Conservation (phyloP, 92 coral and sea anemone genomes). For the Montipora capitata region DNA sequence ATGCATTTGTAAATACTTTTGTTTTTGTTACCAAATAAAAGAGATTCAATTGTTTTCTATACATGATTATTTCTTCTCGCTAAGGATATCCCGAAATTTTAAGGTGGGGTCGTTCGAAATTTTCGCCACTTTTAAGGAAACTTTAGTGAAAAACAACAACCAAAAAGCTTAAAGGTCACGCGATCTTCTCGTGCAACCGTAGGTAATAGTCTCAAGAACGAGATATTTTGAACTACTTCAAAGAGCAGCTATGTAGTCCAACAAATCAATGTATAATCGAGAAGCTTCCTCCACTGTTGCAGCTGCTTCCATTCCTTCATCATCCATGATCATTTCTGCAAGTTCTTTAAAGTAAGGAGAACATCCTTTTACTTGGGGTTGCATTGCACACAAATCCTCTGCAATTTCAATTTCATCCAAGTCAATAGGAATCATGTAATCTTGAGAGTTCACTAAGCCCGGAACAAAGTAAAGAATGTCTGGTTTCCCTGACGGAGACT, state of each 20-base stretch:
- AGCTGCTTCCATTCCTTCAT: conserved; percentile 23
- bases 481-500: conserved; percentile 57
- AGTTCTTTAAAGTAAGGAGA: conserved; percentile 37
- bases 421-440: conserved; percentile 42
- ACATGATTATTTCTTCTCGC: too few relatives aligned
- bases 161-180: too few relatives aligned
- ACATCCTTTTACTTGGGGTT: conserved; percentile 44
- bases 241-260: not conserved
- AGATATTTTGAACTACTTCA: too few relatives aligned
- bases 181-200: too few relatives aligned
- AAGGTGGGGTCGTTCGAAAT: too few relatives aligned
- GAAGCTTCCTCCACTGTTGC: conserved; percentile 49
- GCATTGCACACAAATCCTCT: conserved; percentile 46
- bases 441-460: conserved; percentile 26
- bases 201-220: too few relatives aligned
- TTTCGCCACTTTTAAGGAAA: too few relatives aligned
- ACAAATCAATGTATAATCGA: conserved; percentile 21
- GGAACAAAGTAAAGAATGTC: conserved; percentile 61
- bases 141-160: too few relatives aligned
- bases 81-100: too few relatives aligned
- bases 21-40: too few relatives aligned
- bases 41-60: too few relatives aligned
- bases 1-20: too few relatives aligned
- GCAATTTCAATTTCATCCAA: conserved; percentile 46
- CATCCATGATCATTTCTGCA: conserved; percentile 46